Percentiles rank a stretch among this genome's conserved stretches.
Conservation (phyloP, 2,797 vertebrate species). For the Potorous gilbertii region DNA sequence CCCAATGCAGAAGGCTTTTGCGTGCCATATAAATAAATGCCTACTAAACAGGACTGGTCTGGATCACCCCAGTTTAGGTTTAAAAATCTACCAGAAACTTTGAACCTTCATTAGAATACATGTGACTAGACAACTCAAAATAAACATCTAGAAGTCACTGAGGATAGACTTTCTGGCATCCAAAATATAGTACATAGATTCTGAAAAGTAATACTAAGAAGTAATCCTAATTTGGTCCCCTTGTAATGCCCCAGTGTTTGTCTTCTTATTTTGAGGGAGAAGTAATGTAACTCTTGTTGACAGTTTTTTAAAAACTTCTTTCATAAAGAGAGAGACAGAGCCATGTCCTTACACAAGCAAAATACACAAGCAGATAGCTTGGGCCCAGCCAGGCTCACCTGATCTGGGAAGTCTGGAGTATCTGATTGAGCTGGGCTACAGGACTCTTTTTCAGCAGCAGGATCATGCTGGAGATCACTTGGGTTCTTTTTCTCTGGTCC, state of each 20-base stretch:
- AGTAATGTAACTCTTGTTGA: background rate
- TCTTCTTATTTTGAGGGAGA: background rate
- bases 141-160: background rate
- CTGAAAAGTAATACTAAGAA: background rate
- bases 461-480: conserved; percentile 65
- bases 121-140: background rate
- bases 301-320: conserved; percentile 1
- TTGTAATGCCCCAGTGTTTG: background rate
- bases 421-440: conserved; percentile 73
- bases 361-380: background rate
- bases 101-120: background rate
- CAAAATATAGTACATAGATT: background rate
- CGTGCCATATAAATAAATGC: background rate
- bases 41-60: background rate
- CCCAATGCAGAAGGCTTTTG: background rate
- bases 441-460: conserved; percentile 65
- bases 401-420: conserved; percentile 71
- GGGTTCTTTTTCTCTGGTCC: conserved; percentile 57
- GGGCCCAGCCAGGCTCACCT: conserved; percentile 56
- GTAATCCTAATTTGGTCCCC: background rate
- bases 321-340: background rate
- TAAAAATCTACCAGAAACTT: background rate
- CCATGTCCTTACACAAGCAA: background rate
- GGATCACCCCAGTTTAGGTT: background rate
- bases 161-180: background rate